Evolutionary conservation across 2,113 vertebrate species (phyloP), one percentile per base, ranked within the genome.

Genomic region (Electrona antarctica): DNA sequence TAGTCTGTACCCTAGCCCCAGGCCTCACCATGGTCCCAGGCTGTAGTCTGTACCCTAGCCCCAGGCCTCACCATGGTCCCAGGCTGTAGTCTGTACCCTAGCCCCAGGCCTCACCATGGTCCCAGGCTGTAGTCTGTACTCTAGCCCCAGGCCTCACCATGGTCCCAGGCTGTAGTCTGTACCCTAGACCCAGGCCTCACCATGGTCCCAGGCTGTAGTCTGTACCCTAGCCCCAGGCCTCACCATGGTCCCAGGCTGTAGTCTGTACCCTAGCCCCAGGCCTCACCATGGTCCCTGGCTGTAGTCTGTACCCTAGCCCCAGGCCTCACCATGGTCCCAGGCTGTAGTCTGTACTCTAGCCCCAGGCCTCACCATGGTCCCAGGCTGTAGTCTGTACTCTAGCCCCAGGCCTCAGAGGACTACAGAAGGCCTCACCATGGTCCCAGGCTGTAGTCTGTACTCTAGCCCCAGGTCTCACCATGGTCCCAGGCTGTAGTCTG

Each of bases 231-330:
- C 51, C 48, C 72, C 54, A 14, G 77, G n/a, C 13, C 0, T 74
- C 75, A 76, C 68, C 57, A 2, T 69, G 47, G 64, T 71, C 91
- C 85, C 85, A 68, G 45, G 49, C 51, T 64, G 21, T 47, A 28
- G 3, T 28, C 57, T 46, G 69, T 1, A 60, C 57, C 7, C 59
- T 49, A 11, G 46, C 51, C 48, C 72, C 54, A 14, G 77, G n/a
- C 13, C 0, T 74, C 75, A 76, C 68, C 57, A 2, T 69, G 47
- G 64, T 71, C 91, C 85, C 85, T 65, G 45, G 49, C 51, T 64
- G 21, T 47, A 28, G 3, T 28, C 57, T 46, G 69, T 1, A 60
- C 57, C 7, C 59, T 49, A 11, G 46, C 51, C 48, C 72, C 54
- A 14, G 77, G n/a, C 13, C 0, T 74, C 75, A 76, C 21, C 21